Percentiles rank a stretch among this genome's conserved stretches.
These are phyloP conservation scores for Macrophya annulata DNA, from an alignment of 2,888 invertebrate species.

Conservation along the genomic window DNA sequence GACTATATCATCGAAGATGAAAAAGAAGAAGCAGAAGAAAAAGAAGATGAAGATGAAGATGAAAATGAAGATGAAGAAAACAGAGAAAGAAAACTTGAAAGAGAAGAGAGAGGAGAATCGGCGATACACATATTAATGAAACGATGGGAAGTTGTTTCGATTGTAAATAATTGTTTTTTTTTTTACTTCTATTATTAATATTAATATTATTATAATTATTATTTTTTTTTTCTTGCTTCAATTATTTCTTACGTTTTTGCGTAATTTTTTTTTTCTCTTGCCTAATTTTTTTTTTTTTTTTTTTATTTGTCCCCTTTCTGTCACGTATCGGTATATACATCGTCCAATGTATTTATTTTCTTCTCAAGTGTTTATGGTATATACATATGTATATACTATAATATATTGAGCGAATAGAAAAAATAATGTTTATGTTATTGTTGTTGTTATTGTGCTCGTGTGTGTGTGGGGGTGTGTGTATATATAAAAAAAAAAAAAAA, in stretches of 20 bases:
- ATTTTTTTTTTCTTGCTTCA: background rate
- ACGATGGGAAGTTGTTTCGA: background rate
- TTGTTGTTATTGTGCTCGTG: background rate
- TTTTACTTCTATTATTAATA: background rate
- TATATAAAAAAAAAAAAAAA: too few relatives aligned
- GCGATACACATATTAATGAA: background rate
- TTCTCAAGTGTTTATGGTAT: background rate
- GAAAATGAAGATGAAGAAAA: background rate
- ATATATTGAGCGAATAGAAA: background rate
- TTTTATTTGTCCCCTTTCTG: background rate
- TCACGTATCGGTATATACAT: background rate
- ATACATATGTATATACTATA: background rate
- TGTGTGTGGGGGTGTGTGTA: background rate
- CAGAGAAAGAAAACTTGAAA: background rate
- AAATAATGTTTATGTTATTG: background rate
- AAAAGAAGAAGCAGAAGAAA: background rate
- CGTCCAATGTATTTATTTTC: background rate
- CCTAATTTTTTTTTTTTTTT: background rate
- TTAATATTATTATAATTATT: constrained; percentile 10
- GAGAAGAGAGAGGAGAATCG: background rate
- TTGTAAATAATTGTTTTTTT: constrained; percentile 29
- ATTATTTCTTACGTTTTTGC: constrained; percentile 1
- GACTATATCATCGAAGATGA: background rate
- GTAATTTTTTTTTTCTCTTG: background rate
- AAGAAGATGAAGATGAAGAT: background rate